Base-by-base conservation (phyloP, 1,140 invertebrate genomes). In the Eumaeus atala region DNA sequence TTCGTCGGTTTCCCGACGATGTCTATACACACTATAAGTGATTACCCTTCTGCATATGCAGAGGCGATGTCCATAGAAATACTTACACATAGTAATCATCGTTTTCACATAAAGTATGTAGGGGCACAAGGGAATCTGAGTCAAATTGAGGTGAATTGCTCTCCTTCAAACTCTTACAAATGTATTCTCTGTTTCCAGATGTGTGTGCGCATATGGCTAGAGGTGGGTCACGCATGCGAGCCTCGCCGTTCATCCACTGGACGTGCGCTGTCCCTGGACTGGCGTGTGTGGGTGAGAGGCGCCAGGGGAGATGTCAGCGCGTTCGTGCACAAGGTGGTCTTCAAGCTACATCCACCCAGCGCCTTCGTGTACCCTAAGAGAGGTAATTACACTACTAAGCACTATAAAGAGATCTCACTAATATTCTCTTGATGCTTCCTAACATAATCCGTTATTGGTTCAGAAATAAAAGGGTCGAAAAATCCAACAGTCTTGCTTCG, bases 191-290 rank as follows among this genome's bases (percentile, higher is more conserved):
- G 14, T 17, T 67, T 68, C 5, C 66, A 84, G 83, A 86, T 84
- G 83, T 86, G 80, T 58, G 72, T 86, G n/a, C 77, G 83, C 59
- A 70, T 86, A 61, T 84, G 83, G 78, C 72, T 86, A 53, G 81
- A 84, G 61, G 83, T 86, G 59, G 83, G 83, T 0, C 83, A 86
- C 66, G 79, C 66, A 51, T 81, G 78, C 57, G 74, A 79, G 48
- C 83, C 83, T 42, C 73, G 76, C 11, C 73, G 67, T 0, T 73
- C 80, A 10, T 61, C 71, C 34, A 54, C 66, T 3, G 80, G 80
- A 0, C 74, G 81, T 16, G 67, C 79, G 49, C 67, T 85, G 17
- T 67, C 78, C 21, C 69, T 84, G 14, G 81, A 86, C 64, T 86
- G 83, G 83, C 69, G 77, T 9, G 77, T 84, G 54, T 84, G 77